Percentiles rank a stretch among this genome's conserved stretches.
These are phyloP conservation scores for Dynastes grantii DNA, from an alignment of 2,888 invertebrate species.

Conservation along the genomic window DNA sequence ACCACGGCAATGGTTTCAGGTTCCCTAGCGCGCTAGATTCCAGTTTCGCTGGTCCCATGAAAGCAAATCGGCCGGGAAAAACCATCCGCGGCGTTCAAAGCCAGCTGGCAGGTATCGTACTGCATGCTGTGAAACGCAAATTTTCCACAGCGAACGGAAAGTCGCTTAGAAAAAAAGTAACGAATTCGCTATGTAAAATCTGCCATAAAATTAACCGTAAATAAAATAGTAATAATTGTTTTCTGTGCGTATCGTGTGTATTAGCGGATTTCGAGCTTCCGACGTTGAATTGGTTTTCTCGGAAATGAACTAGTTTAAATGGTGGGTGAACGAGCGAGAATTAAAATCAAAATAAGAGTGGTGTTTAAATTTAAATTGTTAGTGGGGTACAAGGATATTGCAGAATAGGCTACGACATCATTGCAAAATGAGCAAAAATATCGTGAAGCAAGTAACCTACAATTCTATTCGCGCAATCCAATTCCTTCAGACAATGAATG, in stretches of 20 bases:
- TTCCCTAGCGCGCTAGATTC: conserved; percentile 12
- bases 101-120: not conserved
- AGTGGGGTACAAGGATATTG: too few relatives aligned
- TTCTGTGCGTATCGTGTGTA: not conserved
- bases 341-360: too few relatives aligned
- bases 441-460: too few relatives aligned
- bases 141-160: conserved; percentile 24
- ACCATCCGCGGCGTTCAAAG: not conserved
- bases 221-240: conserved; percentile 13
- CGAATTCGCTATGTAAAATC: conserved; percentile 33
- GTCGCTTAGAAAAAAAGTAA: not conserved
- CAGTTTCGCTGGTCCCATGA: not conserved
- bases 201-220: conserved; percentile 27
- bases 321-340: too few relatives aligned
- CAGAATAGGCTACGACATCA: too few relatives aligned
- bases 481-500: too few relatives aligned
- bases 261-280: not conserved
- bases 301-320: not conserved
- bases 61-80: too few relatives aligned
- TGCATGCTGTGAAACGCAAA: not conserved
- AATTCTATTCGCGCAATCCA: too few relatives aligned
- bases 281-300: not conserved
- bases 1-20: conserved; percentile 42
- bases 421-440: too few relatives aligned
- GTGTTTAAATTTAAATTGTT: too few relatives aligned